phyloP scores from a whole-genome alignment of 2,113 vertebrate species.

The Synchiropus splendidus region DNA sequence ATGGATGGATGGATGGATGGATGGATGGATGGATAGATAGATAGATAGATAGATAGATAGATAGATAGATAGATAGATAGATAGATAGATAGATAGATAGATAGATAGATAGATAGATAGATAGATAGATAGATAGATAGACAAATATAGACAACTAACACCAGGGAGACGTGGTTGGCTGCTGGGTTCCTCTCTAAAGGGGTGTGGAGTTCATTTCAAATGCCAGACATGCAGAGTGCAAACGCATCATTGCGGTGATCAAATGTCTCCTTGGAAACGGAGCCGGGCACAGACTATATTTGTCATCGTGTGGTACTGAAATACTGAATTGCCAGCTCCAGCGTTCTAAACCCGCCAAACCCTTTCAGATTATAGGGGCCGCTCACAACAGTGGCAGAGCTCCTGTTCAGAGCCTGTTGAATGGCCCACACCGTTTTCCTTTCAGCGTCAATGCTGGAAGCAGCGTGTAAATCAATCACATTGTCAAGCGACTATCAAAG shows the following conservation, averaged over 20 bases:
- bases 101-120: too few relatives aligned
- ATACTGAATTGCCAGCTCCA: too few relatives aligned
- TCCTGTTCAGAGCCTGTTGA: constrained; percentile 28
- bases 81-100: too few relatives aligned
- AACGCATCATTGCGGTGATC: constrained; percentile 8
- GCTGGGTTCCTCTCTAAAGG: background rate
- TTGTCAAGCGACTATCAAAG: background rate
- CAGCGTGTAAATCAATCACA: background rate
- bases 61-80: too few relatives aligned
- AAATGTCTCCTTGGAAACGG: constrained; percentile 22
- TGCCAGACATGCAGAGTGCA: constrained; percentile 14
- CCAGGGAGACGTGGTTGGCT: too few relatives aligned
- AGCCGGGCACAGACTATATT: constrained; percentile 4
- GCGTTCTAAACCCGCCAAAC: too few relatives aligned
- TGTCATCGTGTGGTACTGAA: background rate
- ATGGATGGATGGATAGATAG: too few relatives aligned
- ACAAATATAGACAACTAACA: too few relatives aligned
- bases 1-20: too few relatives aligned
- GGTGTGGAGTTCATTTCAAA: constrained; percentile 7
- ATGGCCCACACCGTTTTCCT: constrained; percentile 22
- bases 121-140: too few relatives aligned
- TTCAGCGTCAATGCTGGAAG: constrained; percentile 29
- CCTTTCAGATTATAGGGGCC: constrained; percentile 10
- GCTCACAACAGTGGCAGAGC: constrained; percentile 16
- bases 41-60: too few relatives aligned